Conservation (phyloP, 2,797 vertebrate genomes). For the Lepilemur ruficaudatus region DNA sequence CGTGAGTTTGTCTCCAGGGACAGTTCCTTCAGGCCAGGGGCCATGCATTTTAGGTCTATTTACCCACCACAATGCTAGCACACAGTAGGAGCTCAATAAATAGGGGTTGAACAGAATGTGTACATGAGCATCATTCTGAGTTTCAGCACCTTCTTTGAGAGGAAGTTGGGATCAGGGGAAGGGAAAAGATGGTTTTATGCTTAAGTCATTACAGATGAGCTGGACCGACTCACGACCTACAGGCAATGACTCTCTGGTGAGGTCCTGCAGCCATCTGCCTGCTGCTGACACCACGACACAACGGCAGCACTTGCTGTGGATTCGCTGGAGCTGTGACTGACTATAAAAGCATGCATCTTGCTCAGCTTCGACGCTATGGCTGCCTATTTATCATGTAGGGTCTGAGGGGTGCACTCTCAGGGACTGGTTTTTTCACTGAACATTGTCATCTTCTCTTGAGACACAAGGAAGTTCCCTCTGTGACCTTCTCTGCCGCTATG, state of each 20-base stretch:
- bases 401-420: background rate
- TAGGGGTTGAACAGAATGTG: background rate
- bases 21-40: background rate
- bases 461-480: background rate
- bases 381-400: background rate
- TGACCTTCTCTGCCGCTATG: background rate
- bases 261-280: background rate
- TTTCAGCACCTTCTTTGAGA: background rate
- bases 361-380: background rate
- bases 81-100: background rate
- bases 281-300: fast-evolving
- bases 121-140: background rate
- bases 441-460: background rate
- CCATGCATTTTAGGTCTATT: background rate
- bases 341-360: conserved; percentile 16
- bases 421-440: background rate
- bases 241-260: background rate
- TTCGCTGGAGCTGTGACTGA: conserved; percentile 20
- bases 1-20: background rate
- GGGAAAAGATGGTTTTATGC: background rate
- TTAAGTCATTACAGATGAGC: background rate
- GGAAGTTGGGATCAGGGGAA: background rate
- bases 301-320: background rate
- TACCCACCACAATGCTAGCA: background rate
- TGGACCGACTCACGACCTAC: background rate